These are phyloP conservation scores for Siphlonurus alternatus DNA, from an alignment of 2,888 invertebrate genomes.

Conservation along the genomic window DNA sequence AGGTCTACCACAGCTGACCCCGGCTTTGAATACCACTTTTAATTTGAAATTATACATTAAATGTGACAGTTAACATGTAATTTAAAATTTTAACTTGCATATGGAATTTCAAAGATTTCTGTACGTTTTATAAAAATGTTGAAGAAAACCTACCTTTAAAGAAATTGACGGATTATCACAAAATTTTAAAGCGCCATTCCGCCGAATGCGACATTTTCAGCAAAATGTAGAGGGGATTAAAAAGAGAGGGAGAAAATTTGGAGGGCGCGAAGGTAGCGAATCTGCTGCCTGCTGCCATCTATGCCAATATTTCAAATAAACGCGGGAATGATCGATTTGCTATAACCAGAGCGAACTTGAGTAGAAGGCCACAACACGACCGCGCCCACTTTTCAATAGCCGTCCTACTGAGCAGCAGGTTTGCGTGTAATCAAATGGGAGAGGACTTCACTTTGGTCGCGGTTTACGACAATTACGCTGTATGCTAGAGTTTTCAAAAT, in stretches of 20 bases:
- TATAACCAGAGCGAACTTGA: no score
- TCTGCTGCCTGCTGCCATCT: no score
- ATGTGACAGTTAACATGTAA: not conserved
- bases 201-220: not conserved
- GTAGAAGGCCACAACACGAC: no score
- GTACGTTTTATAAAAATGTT: no score
- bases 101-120: not conserved
- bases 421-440: no score
- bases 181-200: constrained; percentile 1
- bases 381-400: no score
- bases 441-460: no score
- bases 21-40: not conserved
- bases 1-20: not conserved
- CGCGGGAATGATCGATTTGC: no score
- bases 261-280: not conserved
- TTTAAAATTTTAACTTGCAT: not conserved
- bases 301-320: not conserved
- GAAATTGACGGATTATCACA: not conserved
- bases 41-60: not conserved
- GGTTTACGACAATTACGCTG: no score
- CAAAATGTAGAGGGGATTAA: not conserved
- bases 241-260: not conserved
- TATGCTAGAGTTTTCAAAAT: no score
- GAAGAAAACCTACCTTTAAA: not conserved
- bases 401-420: no score